Conservation (phyloP, 2,888 invertebrate species). For the Anoplius nigerrimus region DNA sequence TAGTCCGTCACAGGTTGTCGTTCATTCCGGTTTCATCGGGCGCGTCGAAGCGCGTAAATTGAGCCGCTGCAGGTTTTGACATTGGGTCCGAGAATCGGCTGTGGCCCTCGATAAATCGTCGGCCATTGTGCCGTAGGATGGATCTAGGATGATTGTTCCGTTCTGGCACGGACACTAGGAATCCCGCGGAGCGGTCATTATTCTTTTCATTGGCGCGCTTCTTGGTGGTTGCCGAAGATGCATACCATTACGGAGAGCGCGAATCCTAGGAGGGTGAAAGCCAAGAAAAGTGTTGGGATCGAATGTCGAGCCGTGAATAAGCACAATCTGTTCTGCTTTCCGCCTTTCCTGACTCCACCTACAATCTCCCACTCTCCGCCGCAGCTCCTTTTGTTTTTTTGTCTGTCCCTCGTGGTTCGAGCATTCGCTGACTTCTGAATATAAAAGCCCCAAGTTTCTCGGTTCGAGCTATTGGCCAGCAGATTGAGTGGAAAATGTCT, state of each 20-base stretch:
- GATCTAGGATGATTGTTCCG: slow-evolving; percentile 58
- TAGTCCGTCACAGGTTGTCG: too few relatives aligned
- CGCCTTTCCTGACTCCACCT: neutral
- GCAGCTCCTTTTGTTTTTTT: slow-evolving; percentile 24
- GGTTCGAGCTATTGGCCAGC: slow-evolving; percentile 55
- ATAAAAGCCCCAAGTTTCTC: slow-evolving; percentile 45
- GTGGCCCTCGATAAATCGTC: slow-evolving; percentile 52
- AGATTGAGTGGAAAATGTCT: slow-evolving; percentile 66
- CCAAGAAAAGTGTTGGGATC: slow-evolving; percentile 2
- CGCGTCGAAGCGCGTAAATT: slow-evolving; percentile 43
- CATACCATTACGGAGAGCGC: slow-evolving; percentile 31
- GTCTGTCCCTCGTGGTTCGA: slow-evolving; percentile 19
- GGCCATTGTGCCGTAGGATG: slow-evolving; percentile 50
- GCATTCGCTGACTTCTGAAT: slow-evolving; percentile 43
- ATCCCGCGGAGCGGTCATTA: slow-evolving; percentile 46
- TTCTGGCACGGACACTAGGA: slow-evolving; percentile 44
- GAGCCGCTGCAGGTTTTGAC: slow-evolving; percentile 47
- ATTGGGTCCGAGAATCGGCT: slow-evolving; percentile 32
- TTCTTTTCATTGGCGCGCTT: slow-evolving; percentile 50
- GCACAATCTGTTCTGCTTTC: slow-evolving; percentile 1
- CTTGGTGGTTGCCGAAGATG: slow-evolving; percentile 16
- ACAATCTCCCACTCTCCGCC: neutral
- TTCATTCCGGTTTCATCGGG: neutral
- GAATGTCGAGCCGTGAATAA: slow-evolving; percentile 7
- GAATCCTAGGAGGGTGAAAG: neutral